Conservation (phyloP, 2,888 invertebrate genomes). For the Ernsta delagoae region DNA sequence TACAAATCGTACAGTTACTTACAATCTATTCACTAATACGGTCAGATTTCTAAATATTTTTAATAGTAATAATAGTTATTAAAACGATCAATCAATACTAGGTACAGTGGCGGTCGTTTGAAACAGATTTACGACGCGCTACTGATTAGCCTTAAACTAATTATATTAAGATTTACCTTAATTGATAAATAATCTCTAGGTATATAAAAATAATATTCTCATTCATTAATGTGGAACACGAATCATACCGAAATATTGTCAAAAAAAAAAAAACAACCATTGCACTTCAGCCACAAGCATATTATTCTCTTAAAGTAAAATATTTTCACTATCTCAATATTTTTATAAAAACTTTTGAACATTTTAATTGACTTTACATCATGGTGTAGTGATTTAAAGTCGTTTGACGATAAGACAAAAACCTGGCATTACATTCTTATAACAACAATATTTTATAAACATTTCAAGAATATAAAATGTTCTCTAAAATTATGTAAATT, state of each 20-base stretch:
- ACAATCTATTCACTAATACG: slow-evolving; percentile 33
- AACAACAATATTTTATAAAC: slow-evolving; percentile 45
- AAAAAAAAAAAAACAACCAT: slow-evolving; percentile 48
- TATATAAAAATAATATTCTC: slow-evolving; percentile 45
- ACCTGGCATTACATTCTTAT: slow-evolving; percentile 25
- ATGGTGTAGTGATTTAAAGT: slow-evolving; percentile 51
- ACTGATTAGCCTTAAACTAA: slow-evolving; percentile 28
- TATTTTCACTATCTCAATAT: slow-evolving; percentile 45
- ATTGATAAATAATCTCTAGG: slow-evolving; percentile 35
- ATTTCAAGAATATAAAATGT: slow-evolving; percentile 63
- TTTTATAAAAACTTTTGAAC: slow-evolving; percentile 67
- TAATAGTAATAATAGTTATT: slow-evolving; percentile 8
- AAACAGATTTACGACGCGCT: slow-evolving; percentile 42
- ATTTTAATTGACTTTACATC: slow-evolving; percentile 74
- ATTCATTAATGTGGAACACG: slow-evolving; percentile 58
- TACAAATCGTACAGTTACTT: slow-evolving; percentile 37
- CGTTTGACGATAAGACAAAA: slow-evolving; percentile 47
- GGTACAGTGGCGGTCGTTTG: slow-evolving; percentile 33
- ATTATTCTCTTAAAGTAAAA: slow-evolving; percentile 56
- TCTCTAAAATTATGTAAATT: slow-evolving; percentile 77
- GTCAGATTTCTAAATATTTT: slow-evolving; percentile 26
- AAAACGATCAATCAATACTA: slow-evolving; percentile 22
- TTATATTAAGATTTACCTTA: slow-evolving; percentile 33
- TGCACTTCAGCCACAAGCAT: slow-evolving; percentile 67
- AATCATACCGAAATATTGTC: slow-evolving; percentile 47